phyloP scores from a whole-genome alignment of 2,797 vertebrate genomes.

The Vireo griseus region DNA sequence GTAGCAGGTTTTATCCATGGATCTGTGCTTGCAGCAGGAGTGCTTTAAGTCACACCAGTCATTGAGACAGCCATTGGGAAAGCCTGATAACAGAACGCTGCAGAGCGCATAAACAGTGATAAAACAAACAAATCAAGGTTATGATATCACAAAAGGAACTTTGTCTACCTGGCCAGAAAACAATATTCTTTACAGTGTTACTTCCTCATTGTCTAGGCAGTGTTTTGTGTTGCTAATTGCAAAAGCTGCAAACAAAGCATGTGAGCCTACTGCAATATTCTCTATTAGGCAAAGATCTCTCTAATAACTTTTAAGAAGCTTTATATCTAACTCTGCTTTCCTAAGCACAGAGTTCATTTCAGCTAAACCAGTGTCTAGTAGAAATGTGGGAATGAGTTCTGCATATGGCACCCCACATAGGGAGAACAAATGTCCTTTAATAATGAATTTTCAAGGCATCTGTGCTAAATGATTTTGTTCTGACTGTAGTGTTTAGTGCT shows the following conservation, averaged over 20 bases:
- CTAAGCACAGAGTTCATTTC: neutral
- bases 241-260: neutral
- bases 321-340: neutral
- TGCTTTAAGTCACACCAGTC: neutral
- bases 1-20: neutral
- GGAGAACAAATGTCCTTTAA: neutral
- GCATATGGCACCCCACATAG: neutral
- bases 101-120: neutral
- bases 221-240: neutral
- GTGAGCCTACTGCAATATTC: neutral
- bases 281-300: neutral
- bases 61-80: neutral
- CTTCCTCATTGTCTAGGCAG: neutral
- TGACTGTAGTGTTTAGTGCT: neutral
- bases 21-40: neutral
- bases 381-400: neutral
- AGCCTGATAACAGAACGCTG: neutral
- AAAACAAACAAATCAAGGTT: constrained; percentile 21
- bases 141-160: constrained; percentile 2
- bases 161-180: neutral
- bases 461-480: neutral
- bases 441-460: neutral
- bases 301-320: neutral
- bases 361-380: neutral
- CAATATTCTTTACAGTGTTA: neutral